Conservation (phyloP, 2,113 vertebrate species). For the Mixornis gularis region DNA sequence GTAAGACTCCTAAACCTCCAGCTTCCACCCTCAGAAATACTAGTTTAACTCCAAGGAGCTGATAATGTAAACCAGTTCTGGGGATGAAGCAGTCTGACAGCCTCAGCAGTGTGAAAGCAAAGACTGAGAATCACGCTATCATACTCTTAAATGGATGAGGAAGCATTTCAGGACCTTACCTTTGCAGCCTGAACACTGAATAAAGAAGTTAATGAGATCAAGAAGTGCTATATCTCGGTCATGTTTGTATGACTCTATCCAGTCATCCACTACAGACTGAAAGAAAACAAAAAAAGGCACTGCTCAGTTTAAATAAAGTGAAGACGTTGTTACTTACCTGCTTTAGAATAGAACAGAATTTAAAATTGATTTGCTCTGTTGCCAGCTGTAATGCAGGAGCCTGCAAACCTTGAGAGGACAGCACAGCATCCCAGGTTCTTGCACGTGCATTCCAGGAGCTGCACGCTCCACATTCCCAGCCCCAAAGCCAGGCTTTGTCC, state of each 20-base stretch:
- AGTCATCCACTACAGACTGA: conserved; percentile 98
- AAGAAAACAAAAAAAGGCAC: conserved; percentile 33
- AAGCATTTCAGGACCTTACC: conserved; percentile 72
- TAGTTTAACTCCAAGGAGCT: background rate
- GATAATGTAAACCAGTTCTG: background rate
- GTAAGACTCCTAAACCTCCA: background rate
- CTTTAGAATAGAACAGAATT: background rate
- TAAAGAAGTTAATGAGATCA: conserved; percentile 99
- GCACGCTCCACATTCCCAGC: background rate
- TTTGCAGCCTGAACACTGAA: conserved; percentile 99
- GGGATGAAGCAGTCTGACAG: background rate
- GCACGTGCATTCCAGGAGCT: background rate
- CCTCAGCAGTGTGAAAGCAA: background rate
- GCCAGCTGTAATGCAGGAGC: background rate
- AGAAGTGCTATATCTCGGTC: conserved; percentile 94
- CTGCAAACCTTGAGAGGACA: background rate
- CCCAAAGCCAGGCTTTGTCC: background rate
- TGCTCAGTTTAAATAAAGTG: background rate
- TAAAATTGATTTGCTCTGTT: background rate
- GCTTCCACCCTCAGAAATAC: background rate
- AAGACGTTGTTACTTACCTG: background rate
- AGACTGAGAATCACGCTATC: background rate
- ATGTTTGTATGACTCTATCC: conserved; percentile 98
- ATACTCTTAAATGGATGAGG: background rate
- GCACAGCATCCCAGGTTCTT: background rate